phyloP scores from a whole-genome alignment of 2,888 invertebrate genomes.

The Anticlea derivata region DNA sequence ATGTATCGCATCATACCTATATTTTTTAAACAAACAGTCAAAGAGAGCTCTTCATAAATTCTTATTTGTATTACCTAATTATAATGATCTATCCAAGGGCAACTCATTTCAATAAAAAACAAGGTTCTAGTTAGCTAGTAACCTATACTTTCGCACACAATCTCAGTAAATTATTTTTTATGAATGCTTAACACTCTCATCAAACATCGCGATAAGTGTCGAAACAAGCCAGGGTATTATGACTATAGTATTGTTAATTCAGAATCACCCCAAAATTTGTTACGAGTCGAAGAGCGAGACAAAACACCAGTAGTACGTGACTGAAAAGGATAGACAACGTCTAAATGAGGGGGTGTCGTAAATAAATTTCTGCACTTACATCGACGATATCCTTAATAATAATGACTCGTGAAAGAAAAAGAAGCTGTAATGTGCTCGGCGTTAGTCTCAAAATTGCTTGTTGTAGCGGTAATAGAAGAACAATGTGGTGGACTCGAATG shows the following conservation, averaged over 20 bases:
- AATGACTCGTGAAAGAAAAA: conserved; percentile 34
- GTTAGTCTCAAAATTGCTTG: conserved; percentile 44
- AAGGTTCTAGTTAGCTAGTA: too few species aligned
- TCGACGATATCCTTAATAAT: conserved; percentile 63
- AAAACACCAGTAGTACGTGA: conserved; percentile 41
- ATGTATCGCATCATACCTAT: too few species aligned
- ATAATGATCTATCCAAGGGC: too few species aligned
- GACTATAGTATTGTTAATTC: conserved; percentile 72
- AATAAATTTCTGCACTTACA: conserved; percentile 68
- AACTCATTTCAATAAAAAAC: too few species aligned
- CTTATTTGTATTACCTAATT: too few species aligned
- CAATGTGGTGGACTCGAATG: conserved; percentile 60
- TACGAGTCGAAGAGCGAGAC: conserved; percentile 57
- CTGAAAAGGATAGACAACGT: conserved; percentile 56
- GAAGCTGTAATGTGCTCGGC: conserved; percentile 23
- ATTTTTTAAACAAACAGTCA: too few species aligned
- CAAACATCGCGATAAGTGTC: conserved; percentile 56
- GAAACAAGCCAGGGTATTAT: conserved; percentile 68
- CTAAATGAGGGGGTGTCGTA: conserved; percentile 76
- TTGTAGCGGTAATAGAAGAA: conserved; percentile 43
- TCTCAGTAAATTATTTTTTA: conserved; percentile 11
- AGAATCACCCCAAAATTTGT: conserved; percentile 71
- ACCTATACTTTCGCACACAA: not conserved
- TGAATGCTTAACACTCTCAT: conserved; percentile 49
- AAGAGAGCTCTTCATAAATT: too few species aligned